These are phyloP conservation scores for Margarornis squamiger DNA, from an alignment of 2,797 vertebrate genomes.

Conservation along the genomic window DNA sequence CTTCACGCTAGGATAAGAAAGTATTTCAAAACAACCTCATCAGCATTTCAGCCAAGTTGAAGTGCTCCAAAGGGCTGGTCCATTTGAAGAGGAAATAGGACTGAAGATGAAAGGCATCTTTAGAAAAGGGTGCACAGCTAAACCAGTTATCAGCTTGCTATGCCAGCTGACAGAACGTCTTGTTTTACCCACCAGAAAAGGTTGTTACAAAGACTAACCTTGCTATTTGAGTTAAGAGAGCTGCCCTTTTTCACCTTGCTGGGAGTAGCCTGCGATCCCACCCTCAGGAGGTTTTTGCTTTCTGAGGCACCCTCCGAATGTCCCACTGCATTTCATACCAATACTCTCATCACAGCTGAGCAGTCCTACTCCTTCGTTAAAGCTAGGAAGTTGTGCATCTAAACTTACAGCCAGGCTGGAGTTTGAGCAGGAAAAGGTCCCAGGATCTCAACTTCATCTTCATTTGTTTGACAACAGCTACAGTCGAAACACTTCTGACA, in stretches of 20 bases:
- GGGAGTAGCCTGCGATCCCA: not conserved
- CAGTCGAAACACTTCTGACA: slow-evolving; percentile 86
- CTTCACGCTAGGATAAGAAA: not conserved
- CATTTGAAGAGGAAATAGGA: not conserved
- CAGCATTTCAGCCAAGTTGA: not conserved
- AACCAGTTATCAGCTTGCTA: not conserved
- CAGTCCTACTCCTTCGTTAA: not conserved
- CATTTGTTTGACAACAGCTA: slow-evolving; percentile 84
- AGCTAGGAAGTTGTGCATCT: not conserved
- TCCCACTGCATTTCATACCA: accelerated
- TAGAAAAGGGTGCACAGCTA: not conserved
- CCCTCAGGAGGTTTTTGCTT: not conserved
- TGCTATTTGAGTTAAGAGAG: not conserved
- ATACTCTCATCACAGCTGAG: not conserved
- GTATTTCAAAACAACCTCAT: not conserved
- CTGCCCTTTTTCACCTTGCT: not conserved
- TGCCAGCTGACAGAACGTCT: not conserved
- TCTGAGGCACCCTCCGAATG: not conserved
- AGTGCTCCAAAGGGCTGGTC: not conserved
- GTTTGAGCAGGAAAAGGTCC: slow-evolving; percentile 90
- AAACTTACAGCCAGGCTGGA: slow-evolving; percentile 88
- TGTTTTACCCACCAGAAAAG: not conserved
- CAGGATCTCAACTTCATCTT: slow-evolving; percentile 90
- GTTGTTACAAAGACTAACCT: not conserved
- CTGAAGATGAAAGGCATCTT: not conserved